These are phyloP conservation scores for Odontophorus gujanensis DNA, from an alignment of 2,113 vertebrate genomes.

Conservation along the genomic window DNA sequence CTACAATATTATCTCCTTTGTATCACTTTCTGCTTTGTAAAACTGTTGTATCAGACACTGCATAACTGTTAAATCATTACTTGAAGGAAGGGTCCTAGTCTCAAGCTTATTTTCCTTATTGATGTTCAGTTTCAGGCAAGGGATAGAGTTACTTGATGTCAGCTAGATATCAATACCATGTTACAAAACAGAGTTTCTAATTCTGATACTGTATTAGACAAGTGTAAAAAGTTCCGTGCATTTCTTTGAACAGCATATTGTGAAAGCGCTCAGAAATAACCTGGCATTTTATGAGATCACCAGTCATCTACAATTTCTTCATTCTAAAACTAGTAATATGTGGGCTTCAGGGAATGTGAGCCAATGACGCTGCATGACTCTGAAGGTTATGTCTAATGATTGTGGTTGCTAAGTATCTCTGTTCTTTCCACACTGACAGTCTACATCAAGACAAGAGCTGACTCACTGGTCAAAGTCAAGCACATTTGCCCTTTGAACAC, in stretches of 20 bases:
- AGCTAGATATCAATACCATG: conserved; percentile 70
- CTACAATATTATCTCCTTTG: background rate
- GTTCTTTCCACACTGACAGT: conserved; percentile 53
- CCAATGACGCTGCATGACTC: background rate
- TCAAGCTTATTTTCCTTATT: conserved; percentile 8
- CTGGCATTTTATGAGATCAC: conserved; percentile 65
- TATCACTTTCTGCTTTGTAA: background rate
- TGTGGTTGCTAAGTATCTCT: conserved; percentile 16
- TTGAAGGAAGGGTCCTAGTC: background rate
- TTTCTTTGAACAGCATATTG: conserved; percentile 54
- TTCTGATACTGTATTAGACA: conserved; percentile 26
- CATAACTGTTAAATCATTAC: conserved; percentile 23
- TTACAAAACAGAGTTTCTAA: conserved; percentile 17
- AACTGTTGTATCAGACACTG: background rate
- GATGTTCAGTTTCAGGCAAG: background rate
- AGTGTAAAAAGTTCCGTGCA: conserved; percentile 28
- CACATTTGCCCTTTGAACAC: conserved; percentile 59
- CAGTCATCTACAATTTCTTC: conserved; percentile 60
- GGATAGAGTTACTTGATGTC: conserved; percentile 26
- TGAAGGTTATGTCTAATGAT: conserved; percentile 44
- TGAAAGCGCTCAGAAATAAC: conserved; percentile 57
- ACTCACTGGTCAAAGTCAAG: conserved; percentile 47
- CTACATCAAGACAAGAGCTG: conserved; percentile 61
- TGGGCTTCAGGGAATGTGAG: conserved; percentile 57
- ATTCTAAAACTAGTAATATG: conserved; percentile 59